Percentiles rank a stretch among this genome's conserved stretches.
Conservation (phyloP, 2,113 vertebrate species). For the Sula dactylatra region DNA sequence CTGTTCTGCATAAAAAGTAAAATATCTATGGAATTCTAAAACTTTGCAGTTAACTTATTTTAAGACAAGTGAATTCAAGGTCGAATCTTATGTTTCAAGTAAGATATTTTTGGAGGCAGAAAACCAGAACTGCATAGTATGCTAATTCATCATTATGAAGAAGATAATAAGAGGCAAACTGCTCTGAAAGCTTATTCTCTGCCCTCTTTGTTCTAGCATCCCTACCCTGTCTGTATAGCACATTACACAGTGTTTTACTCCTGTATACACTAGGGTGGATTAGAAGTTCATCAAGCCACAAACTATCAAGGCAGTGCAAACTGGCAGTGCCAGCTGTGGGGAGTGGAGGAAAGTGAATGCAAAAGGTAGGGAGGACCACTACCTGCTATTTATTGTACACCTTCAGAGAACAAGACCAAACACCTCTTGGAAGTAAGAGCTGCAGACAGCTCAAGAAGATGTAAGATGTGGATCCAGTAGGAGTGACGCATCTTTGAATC, state of each 20-base stretch:
- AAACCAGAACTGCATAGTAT: not conserved
- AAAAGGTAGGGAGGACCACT: not conserved
- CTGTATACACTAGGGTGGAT: accelerated
- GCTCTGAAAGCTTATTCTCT: not conserved
- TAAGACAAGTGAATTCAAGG: not conserved
- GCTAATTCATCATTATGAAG: not conserved
- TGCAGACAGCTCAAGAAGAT: not conserved
- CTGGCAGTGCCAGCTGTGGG: not conserved
- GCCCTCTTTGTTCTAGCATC: not conserved
- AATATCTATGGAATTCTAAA: not conserved
- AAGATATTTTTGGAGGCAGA: not conserved
- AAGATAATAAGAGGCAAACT: not conserved
- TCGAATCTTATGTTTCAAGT: not conserved
- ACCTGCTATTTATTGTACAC: not conserved
- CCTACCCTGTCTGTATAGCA: not conserved
- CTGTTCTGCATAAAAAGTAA: not conserved
- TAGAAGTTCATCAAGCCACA: not conserved
- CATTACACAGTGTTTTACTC: not conserved
- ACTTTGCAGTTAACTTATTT: not conserved
- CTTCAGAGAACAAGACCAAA: not conserved
- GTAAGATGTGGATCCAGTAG: not conserved
- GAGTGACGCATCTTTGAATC: not conserved
- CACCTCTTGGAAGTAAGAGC: not conserved
- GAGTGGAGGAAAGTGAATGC: not conserved
- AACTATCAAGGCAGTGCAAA: not conserved